phyloP scores from a whole-genome alignment of 2,888 invertebrate species.

The Punctoribates punctum region DNA sequence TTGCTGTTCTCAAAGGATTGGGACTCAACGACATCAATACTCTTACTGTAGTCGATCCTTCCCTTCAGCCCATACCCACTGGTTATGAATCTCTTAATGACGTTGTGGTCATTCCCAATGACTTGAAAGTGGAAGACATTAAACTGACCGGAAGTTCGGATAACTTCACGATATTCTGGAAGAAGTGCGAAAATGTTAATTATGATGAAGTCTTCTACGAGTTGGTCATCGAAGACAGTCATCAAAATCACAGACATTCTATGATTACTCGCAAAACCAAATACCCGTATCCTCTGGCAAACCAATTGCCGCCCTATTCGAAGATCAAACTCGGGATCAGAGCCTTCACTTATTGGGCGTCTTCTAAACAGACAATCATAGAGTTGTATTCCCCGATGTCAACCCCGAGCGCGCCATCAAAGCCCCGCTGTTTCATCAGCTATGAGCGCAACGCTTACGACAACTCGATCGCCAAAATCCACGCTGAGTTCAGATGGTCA shows the following conservation, averaged over 20 bases:
- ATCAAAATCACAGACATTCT: constrained; percentile 51
- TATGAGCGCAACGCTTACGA: constrained; percentile 51
- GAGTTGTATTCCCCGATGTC: constrained; percentile 73
- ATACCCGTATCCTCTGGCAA: constrained; percentile 33
- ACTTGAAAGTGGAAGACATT: constrained; percentile 65
- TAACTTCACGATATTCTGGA: constrained; percentile 79
- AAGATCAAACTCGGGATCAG: constrained; percentile 68
- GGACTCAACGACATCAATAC: constrained; percentile 63
- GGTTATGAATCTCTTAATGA: constrained; percentile 48
- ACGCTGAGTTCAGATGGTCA: constrained; percentile 75
- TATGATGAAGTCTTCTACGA: constrained; percentile 79
- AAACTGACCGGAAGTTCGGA: constrained; percentile 70
- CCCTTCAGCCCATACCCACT: constrained; percentile 63
- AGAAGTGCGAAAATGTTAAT: constrained; percentile 67
- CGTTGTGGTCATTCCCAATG: constrained; percentile 64
- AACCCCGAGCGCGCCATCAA: constrained; percentile 68
- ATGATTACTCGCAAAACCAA: constrained; percentile 39
- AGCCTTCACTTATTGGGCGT: constrained; percentile 80
- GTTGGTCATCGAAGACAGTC: constrained; percentile 56
- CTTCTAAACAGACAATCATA: constrained; percentile 62
- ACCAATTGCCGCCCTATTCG: constrained; percentile 63
- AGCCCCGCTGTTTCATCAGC: constrained; percentile 69
- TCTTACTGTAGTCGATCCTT: constrained; percentile 69
- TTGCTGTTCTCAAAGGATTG: constrained; percentile 58
- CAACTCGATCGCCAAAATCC: constrained; percentile 52